A percentile compares a stretch with the other conserved stretches of the same genome.
Conservation (phyloP, 2,113 vertebrate genomes). For the Oreocharis arfaki region DNA sequence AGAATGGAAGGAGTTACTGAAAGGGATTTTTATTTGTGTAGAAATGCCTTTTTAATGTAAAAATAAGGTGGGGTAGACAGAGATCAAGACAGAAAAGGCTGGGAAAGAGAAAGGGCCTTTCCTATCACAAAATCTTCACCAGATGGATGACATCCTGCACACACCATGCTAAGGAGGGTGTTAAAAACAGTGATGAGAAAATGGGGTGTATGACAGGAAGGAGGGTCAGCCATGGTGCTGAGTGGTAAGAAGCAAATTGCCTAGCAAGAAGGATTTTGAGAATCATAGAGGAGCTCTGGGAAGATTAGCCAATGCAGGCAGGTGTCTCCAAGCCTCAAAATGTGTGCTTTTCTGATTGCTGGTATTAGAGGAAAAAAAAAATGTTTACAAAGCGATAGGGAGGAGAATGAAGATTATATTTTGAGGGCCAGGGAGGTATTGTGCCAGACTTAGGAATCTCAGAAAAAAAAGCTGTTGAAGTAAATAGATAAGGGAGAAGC, state of each 20-base stretch:
- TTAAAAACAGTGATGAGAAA: background rate
- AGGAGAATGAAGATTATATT: background rate
- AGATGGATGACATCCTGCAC: background rate
- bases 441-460: background rate
- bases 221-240: background rate
- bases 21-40: background rate
- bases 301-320: constrained; percentile 6
- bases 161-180: fast-evolving
- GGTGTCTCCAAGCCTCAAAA: background rate
- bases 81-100: background rate
- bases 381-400: background rate
- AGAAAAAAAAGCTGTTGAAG: background rate
- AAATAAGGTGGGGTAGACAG: background rate
- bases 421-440: background rate
- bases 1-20: background rate
- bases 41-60: background rate
- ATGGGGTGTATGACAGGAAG: background rate
- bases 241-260: background rate
- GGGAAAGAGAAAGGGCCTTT: background rate
- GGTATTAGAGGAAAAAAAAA: background rate
- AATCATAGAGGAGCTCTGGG: background rate
- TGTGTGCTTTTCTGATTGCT: constrained; percentile 43
- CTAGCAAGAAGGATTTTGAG: background rate
- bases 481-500: background rate
- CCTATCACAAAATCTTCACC: background rate